These are phyloP conservation scores for Suricata suricatta DNA, from an alignment of 2,113 vertebrate genomes.

Conservation along the genomic window DNA sequence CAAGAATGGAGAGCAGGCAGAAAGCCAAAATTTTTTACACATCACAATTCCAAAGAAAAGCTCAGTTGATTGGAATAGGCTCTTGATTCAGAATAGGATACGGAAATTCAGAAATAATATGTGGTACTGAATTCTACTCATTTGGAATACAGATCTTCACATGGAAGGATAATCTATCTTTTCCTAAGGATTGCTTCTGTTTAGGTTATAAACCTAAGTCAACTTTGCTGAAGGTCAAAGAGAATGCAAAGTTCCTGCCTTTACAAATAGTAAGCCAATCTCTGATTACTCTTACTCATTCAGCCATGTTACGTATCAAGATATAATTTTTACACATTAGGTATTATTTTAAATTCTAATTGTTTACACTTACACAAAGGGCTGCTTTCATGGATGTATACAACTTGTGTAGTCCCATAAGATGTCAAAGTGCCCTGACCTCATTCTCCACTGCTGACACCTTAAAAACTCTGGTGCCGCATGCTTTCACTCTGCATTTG, in stretches of 20 bases:
- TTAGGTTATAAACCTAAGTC: background rate
- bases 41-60: background rate
- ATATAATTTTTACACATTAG: background rate
- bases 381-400: background rate
- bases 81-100: background rate
- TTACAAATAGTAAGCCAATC: background rate
- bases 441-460: accelerated
- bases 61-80: background rate
- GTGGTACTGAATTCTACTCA: background rate
- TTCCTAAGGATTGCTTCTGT: background rate
- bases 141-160: background rate
- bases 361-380: too few species aligned
- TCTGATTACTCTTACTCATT: background rate
- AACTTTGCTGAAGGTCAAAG: background rate
- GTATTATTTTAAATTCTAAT: background rate
- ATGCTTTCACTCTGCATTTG: background rate
- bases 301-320: background rate
- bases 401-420: accelerated
- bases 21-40: background rate
- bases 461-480: background rate
- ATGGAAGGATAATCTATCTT: background rate
- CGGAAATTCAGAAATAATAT: background rate
- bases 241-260: background rate
- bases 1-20: background rate
- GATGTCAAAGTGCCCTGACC: background rate